Conservation (phyloP, 1,140 invertebrate genomes). For the Hetaerina americana region DNA sequence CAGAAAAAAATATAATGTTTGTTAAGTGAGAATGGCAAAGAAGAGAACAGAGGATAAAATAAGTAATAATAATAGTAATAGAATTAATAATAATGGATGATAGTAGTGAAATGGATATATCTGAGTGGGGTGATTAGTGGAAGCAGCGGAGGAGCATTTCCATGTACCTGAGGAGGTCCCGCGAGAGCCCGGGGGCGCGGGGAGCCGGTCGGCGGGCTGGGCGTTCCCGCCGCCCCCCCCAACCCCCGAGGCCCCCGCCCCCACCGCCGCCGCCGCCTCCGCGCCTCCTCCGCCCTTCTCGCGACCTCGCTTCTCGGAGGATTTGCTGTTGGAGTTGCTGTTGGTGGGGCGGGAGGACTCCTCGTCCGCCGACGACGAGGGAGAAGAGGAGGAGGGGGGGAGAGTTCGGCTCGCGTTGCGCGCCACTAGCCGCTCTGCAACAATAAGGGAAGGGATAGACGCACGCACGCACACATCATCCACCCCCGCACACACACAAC, state of each 20-base stretch:
- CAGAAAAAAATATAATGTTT: no score
- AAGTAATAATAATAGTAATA: no score
- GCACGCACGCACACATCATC: no score
- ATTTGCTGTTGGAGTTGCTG: no score
- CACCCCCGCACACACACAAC: no score
- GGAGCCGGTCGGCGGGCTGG: background rate
- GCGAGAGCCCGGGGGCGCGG: background rate
- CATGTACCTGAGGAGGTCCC: background rate
- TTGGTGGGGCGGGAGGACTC: background rate
- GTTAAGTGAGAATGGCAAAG: no score
- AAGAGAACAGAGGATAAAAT: no score
- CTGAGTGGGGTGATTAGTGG: no score
- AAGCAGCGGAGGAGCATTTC: no score
- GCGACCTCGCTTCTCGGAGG: background rate
- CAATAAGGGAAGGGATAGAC: no score
- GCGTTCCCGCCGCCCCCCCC: background rate
- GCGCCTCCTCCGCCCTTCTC: background rate
- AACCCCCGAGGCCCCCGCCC: background rate
- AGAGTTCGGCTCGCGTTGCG: background rate
- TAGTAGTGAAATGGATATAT: no score
- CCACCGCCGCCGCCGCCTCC: background rate
- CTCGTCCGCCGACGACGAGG: background rate
- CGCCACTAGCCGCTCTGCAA: background rate
- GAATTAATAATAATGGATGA: no score
- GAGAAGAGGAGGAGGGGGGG: background rate